Evolutionary conservation across 2,888 invertebrate genomes (phyloP), one percentile per base, ranked within the genome.

Genomic region (Drosophila emarginata): DNA sequence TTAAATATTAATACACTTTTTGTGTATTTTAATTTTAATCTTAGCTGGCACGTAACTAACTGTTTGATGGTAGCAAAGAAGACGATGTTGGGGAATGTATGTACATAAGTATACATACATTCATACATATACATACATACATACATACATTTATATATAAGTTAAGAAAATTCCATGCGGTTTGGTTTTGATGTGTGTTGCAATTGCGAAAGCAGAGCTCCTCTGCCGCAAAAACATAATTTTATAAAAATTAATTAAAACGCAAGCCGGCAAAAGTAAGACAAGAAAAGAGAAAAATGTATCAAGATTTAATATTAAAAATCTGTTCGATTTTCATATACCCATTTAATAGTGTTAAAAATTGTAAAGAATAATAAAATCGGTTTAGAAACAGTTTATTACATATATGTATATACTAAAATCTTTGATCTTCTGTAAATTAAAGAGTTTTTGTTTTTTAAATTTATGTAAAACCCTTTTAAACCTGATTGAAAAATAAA

Each of bases 211-310:
- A 74, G 71, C 75, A 59, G 64, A 61, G 64, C 60, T 26, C 1
- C 1, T 5, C 6, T 5, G 26, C 26, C 26, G 26, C 50, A 64
- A 21, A 32, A 50, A 71, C 77, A 82, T 72, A 78, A 74, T 78
- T 45, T 82, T 67, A 86, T 71, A 82, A 82, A 78, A 82, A 81
- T 78, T 79, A 79, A 85, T 82, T 85, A 87, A 82, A 79, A 74
- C 86, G 72, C 77, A 72, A 79, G 18, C 18, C 11, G 18, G 37
- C n/a, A 45, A 11, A 18, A 21, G 77, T 76, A 71, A 73, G 67
- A 69, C 63, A 74, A 80, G 72, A 67, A 69, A 71, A 51, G 32
- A 21, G 18, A 21, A 18, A 18, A 9, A 40, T 9, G 39, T 39
- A 39, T 6, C 6, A 6, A 6, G 39, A n/a, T n/a, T 4, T 14